Evolutionary conservation across 2,888 invertebrate genomes (phyloP), one percentile per base, ranked within the genome.

Genomic region (Hemithea aestivaria): DNA sequence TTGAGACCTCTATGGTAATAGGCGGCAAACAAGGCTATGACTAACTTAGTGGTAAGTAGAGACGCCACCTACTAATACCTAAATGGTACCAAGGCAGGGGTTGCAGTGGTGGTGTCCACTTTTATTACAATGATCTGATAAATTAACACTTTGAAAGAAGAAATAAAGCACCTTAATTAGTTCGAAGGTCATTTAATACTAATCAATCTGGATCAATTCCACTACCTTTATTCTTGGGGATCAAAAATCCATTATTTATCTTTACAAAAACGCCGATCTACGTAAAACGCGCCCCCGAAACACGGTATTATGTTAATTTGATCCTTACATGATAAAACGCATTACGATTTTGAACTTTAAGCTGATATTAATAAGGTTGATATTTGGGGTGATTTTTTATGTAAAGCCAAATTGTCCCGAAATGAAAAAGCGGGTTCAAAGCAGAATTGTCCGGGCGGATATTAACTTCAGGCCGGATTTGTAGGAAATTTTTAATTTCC

Each of bases 391-490:
- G 6, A 6, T 9, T 10, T 23, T 49, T 46, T 35, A 45, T 52
- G 45, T 43, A 49, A 53, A 53, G 53, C 48, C 44, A 44, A 53
- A 31, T 47, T 43, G 27, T 7, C 9, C 26, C 26, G 43, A 38
- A 35, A 43, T 53, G 46, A 45, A 49, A 44, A 42, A 50, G 42
- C 40, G 48, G 52, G 42, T 53, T 49, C 44, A 50, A 50, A 51
- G 45, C 48, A 39, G 35, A 50, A 51, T 51, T 39, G 47, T 41
- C 47, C 39, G 35, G 40, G 33, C 44, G 54, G 55, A 55, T 55
- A 57, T 57, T 56, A 57, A 53, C 45, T 56, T 51, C 40, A 48
- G 27, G 38, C 33, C 43, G 53, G 47, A 49, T 54, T 53, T 50
- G 37, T 35, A 40, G 45, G 45, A 45, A 45, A 40, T 47, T 55